phyloP scores from a whole-genome alignment of 2,797 vertebrate genomes.

The Macrochelys suwanniensis region DNA sequence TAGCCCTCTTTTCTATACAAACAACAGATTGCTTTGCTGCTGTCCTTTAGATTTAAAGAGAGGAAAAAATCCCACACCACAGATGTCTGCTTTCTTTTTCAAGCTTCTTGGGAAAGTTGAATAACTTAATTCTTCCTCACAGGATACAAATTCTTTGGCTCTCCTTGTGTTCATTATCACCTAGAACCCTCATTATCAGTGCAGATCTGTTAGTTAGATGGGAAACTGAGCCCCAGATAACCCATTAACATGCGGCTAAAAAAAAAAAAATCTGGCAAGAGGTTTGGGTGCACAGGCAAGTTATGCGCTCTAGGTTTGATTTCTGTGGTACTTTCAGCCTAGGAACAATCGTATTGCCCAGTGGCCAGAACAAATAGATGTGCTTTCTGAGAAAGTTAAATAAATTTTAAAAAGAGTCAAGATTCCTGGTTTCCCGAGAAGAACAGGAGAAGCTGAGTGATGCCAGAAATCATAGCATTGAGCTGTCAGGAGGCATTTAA shows the following conservation, averaged over 20 bases:
- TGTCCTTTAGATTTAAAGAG: constrained; percentile 74
- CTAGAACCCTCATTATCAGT: neutral
- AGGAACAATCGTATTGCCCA: neutral
- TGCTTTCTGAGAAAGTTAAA: neutral
- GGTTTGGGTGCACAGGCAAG: neutral
- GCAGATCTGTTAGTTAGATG: neutral
- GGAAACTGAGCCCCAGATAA: neutral
- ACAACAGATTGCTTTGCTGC: constrained; percentile 79
- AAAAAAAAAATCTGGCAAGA: neutral
- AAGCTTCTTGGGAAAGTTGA: constrained; percentile 7
- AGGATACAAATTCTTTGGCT: neutral
- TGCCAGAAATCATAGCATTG: neutral
- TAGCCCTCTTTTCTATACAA: constrained; percentile 68
- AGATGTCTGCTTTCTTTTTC: constrained; percentile 55
- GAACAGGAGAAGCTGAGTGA: neutral
- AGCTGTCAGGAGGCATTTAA: neutral
- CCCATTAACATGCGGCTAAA: neutral
- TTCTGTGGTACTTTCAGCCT: neutral
- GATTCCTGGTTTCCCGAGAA: accelerated
- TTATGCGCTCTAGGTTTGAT: neutral
- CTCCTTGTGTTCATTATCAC: neutral
- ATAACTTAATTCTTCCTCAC: neutral
- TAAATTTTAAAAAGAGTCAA: neutral
- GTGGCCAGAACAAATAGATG: neutral
- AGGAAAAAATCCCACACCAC: constrained; percentile 49